A percentile compares a stretch with the other conserved stretches of the same genome.
phyloP scores from a whole-genome alignment of 1,140 invertebrate species.

The Micrasema minimum region DNA sequence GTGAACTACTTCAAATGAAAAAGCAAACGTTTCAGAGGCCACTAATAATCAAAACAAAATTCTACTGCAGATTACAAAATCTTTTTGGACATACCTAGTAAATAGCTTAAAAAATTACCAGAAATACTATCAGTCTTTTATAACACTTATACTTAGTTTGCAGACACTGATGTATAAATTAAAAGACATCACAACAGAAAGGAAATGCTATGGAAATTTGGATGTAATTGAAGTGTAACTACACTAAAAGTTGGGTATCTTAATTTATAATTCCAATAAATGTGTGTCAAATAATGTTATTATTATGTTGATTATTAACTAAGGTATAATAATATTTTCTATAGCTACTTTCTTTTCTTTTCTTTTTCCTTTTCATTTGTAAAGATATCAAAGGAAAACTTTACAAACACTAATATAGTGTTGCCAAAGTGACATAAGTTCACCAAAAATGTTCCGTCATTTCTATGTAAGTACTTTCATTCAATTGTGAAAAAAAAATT shows the following conservation, averaged over 20 bases:
- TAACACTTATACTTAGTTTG: conserved; percentile 52
- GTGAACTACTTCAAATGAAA: not conserved
- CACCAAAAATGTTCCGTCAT: conserved; percentile 27
- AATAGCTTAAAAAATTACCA: conserved; percentile 52
- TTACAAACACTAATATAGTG: conserved; percentile 48
- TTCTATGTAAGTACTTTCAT: conserved; percentile 1
- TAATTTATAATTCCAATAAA: conserved; percentile 26
- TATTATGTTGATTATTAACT: conserved; percentile 34
- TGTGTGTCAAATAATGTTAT: conserved; percentile 30
- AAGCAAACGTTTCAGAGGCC: not conserved
- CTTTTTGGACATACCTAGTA: conserved; percentile 52
- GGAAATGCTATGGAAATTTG: conserved; percentile 32
- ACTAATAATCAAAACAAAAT: conserved; percentile 2
- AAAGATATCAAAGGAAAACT: conserved; percentile 36
- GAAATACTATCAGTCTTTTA: conserved; percentile 54
- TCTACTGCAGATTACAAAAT: conserved; percentile 27
- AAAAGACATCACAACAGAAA: conserved; percentile 38
- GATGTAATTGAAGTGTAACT: conserved; percentile 23
- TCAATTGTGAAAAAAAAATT: conserved; percentile 15
- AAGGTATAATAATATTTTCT: no score
- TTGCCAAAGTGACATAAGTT: conserved; percentile 29
- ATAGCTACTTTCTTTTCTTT: no score
- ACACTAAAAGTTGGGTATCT: conserved; percentile 4
- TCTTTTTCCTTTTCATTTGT: no score
- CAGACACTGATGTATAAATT: conserved; percentile 46